Percentiles rank a stretch among this genome's conserved stretches.
Conservation (phyloP, 2,888 invertebrate species). For the Lucinisca nassula region DNA sequence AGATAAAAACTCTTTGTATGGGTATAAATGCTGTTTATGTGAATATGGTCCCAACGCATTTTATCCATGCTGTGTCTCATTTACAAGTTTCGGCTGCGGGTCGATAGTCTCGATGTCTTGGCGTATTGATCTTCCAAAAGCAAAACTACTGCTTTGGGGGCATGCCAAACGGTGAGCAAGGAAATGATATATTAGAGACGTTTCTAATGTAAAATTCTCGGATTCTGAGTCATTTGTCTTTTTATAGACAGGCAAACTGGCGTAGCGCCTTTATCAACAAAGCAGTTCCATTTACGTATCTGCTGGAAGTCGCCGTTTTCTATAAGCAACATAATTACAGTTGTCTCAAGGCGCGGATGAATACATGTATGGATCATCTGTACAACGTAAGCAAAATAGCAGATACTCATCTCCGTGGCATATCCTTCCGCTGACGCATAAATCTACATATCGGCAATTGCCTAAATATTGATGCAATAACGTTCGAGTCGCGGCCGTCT, state of each 20-base stretch:
- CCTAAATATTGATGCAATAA: too few species aligned
- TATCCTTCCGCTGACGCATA: too few species aligned
- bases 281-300: not conserved
- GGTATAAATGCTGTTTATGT: too few species aligned
- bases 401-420: too few species aligned
- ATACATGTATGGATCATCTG: too few species aligned
- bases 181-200: constrained; percentile 5
- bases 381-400: too few species aligned
- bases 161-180: not conserved
- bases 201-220: not conserved
- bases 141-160: not conserved
- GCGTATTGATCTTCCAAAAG: not conserved
- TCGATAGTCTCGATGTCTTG: not conserved
- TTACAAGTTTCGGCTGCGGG: not conserved
- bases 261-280: not conserved
- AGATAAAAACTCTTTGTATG: too few species aligned
- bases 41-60: too few species aligned
- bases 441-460: too few species aligned
- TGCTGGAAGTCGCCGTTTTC: constrained; percentile 6
- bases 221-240: not conserved
- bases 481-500: too few species aligned
- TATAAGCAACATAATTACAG: not conserved
- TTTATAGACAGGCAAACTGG: not conserved
- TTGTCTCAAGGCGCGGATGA: not conserved
- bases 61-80: too few species aligned